These are phyloP conservation scores for Drosophila glabriapex DNA, from an alignment of 2,888 invertebrate genomes.

Conservation along the genomic window DNA sequence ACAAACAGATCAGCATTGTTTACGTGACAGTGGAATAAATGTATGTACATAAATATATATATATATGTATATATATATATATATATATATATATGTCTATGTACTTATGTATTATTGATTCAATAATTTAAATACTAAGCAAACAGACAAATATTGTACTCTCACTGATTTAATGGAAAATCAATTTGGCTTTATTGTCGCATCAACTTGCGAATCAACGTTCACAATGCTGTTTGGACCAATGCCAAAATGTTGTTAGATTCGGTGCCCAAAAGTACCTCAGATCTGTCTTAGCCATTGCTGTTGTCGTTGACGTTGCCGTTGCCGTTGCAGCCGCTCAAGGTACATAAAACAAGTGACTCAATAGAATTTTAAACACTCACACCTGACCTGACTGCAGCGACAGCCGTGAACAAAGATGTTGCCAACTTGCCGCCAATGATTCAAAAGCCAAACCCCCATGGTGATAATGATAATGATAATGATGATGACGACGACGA, in stretches of 20 bases:
- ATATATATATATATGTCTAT: too few species aligned
- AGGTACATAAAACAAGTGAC: slow-evolving; percentile 47
- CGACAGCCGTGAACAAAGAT: slow-evolving; percentile 24
- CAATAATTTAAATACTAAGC: slow-evolving; percentile 2
- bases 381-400: slow-evolving; percentile 37
- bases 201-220: slow-evolving; percentile 9
- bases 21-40: not conserved
- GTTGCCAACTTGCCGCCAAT: slow-evolving; percentile 51
- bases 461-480: slow-evolving; percentile 35
- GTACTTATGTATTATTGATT: slow-evolving; percentile 1
- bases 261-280: slow-evolving; percentile 11
- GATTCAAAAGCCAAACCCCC: slow-evolving; percentile 35
- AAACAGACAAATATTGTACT: not conserved
- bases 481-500: slow-evolving; percentile 13
- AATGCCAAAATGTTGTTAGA: slow-evolving; percentile 8
- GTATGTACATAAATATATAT: not conserved
- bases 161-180: slow-evolving; percentile 2
- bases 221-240: slow-evolving; percentile 6
- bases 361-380: slow-evolving; percentile 69
- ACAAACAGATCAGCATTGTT: slow-evolving; percentile 3
- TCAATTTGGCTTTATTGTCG: slow-evolving; percentile 9
- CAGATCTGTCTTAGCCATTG: slow-evolving; percentile 4
- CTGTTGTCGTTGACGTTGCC: not conserved
- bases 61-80: too few species aligned
- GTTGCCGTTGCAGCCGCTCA: slow-evolving; percentile 34